Evolutionary conservation across 1,140 invertebrate genomes (phyloP), one percentile per base, ranked within the genome.

Genomic region (Heliconius congener): DNA sequence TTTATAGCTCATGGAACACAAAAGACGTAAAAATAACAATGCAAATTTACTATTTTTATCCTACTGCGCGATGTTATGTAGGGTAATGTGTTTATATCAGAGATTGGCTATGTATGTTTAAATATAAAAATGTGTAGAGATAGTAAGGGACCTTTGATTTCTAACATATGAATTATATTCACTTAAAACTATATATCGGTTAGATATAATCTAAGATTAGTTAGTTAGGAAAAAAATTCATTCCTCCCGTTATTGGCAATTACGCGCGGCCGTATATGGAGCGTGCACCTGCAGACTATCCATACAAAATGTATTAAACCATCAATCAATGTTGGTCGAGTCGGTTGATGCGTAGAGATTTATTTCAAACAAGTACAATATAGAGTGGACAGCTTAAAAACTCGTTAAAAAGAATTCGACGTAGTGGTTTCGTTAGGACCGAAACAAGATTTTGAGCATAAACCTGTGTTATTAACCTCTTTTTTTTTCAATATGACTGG

Each of bases 321-420:
- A 75, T 60, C 55, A 75, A 75, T 75, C 74, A 75, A 66, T 27
- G 73, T 39, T n/a, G 60, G 39, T 30, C 37, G n/a, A 66, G 60
- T 30, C 11, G 34, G 74, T 37, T 50, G n/a, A n/a, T 18, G 34
- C 37, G 71, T 72, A 72, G 5, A 72, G n/a, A 72, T 42, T 23
- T 72, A 72, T 72, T 72, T 72, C 23, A n/a, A 37, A 39, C n/a
- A 23, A 72, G 8, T n/a, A 42, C 39, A 72, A 42, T 66, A 66
- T 30, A 66, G 30, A 27, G 27, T 27, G 13, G 60, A 30, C 23
- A 27, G 27, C 9, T 66, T 42, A 72, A 42, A 72, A 42, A n/a
- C 71, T 72, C 71, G 23, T 42, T 72, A 72, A 37, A 27, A 72
- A 11, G 37, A 39, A 39, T 37, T n/a, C 18, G 9, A 2, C 8